Evolutionary conservation across 2,888 invertebrate species (phyloP), one percentile per base, ranked within the genome.

Genomic region (Thymelicus acteon): DNA sequence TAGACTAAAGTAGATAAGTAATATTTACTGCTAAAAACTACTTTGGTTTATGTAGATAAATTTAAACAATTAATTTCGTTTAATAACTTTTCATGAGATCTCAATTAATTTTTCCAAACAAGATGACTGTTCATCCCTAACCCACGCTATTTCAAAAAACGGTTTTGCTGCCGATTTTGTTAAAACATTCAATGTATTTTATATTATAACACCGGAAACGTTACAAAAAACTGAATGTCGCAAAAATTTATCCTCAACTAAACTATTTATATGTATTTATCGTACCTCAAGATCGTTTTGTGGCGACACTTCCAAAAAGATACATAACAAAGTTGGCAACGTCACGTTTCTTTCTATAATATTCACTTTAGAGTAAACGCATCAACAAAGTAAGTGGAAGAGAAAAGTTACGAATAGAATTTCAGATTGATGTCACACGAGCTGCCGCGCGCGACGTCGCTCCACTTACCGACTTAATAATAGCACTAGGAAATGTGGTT

Each of bases 261-360:
- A 49, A 19, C 19, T 2, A n/a, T n/a, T n/a, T n/a, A n/a, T 2
- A 24, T 24, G 3, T 15, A 44, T 60, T 13, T 47, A 7, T 61
- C 61, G 61, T 47, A n/a, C 61, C 61, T 47, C 61, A 13, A 47
- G 24, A 61, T 61, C 12, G 13, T 24, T 4, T 19, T 44, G 2
- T 12, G 6, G 12, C 24, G 44, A 61, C 57, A 31, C 47, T 47
- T 61, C 47, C 61, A 24, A 61, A 31, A 58, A 61, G 24, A 61
- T 47, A 61, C 47, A 47, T 24, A 61, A 61, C 24, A 61, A 61
- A 61, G 44, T 61, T 61, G 24, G 61, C 12, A 47, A 61, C 47
- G 47, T 24, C 47, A 61, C 24, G 24, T 24, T 61, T 47, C 57
- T 61, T 61, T 47, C 47, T 61, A 47, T 61, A 61, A 24, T 61